Conservation (phyloP, 2,888 invertebrate species). For the Petrophora chlorosata region DNA sequence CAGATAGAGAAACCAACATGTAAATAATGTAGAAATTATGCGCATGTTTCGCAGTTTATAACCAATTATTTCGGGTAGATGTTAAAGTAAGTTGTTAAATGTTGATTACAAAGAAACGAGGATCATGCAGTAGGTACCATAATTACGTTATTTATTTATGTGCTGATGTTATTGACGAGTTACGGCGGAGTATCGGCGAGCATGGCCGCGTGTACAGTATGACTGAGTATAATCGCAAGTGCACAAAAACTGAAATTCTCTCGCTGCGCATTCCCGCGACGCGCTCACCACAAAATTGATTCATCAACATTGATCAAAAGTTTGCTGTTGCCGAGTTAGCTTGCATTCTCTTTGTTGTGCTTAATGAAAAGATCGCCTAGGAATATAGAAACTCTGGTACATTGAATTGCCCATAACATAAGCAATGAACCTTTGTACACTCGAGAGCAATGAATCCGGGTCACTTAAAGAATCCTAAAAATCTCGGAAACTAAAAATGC, state of each 20-base stretch:
- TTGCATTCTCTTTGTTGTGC: background rate
- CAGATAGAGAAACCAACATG: conserved; percentile 36
- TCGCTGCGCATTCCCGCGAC: conserved; percentile 21
- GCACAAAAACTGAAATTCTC: conserved; percentile 20
- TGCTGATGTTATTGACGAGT: conserved; percentile 4
- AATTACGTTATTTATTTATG: conserved; percentile 4
- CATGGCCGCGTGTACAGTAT: conserved; percentile 4
- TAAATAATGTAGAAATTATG: no score
- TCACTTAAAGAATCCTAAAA: no score
- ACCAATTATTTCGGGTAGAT: background rate
- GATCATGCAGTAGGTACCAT: background rate
- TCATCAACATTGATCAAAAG: conserved; percentile 34
- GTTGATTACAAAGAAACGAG: conserved; percentile 1
- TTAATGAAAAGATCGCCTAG: no score
- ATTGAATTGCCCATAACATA: no score
- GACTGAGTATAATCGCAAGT: conserved; percentile 19
- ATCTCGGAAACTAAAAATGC: no score
- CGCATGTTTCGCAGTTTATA: background rate
- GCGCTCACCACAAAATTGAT: conserved; percentile 31
- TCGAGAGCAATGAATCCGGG: no score
- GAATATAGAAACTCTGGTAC: no score
- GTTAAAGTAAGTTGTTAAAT: background rate
- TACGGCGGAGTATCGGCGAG: background rate
- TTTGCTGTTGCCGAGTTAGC: conserved; percentile 6
- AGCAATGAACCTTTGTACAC: no score